These are phyloP conservation scores for Apostichopus japonicus DNA, from an alignment of 35 echinoderm and acorn worm species.

Conservation along the genomic window DNA sequence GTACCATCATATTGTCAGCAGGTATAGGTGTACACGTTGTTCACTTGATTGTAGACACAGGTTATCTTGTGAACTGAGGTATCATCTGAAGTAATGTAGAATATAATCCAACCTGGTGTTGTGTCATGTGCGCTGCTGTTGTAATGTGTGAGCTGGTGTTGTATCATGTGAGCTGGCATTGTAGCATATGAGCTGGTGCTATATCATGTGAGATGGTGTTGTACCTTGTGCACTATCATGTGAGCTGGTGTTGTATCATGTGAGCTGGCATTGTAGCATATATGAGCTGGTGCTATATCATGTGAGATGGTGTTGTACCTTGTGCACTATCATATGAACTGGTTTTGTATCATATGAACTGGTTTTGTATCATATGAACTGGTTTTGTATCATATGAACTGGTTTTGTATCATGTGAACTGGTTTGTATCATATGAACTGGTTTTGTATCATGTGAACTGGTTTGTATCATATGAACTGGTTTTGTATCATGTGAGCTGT, in stretches of 20 bases:
- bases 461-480: too few species aligned
- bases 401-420: too few species aligned
- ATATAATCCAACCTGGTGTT: not conserved
- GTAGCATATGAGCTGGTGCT: not conserved
- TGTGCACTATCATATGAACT: not conserved
- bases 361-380: too few species aligned
- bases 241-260: not conserved
- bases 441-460: too few species aligned
- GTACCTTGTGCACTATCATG: not conserved
- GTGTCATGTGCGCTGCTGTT: not conserved
- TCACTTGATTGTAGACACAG: not conserved
- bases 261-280: not conserved
- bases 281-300: not conserved
- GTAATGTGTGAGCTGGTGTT: not conserved
- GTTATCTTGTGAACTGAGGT: too few species aligned
- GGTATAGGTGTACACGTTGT: not conserved
- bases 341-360: not conserved
- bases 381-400: not conserved
- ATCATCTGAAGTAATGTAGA: not conserved
- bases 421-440: too few species aligned
- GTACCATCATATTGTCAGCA: conserved; percentile 57
- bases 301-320: not conserved
- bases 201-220: not conserved
- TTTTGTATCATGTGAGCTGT: too few species aligned
- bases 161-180: not conserved